Evolutionary conservation across 1,140 invertebrate genomes (phyloP).

Genomic region (Drosophila fuyamai): DNA sequence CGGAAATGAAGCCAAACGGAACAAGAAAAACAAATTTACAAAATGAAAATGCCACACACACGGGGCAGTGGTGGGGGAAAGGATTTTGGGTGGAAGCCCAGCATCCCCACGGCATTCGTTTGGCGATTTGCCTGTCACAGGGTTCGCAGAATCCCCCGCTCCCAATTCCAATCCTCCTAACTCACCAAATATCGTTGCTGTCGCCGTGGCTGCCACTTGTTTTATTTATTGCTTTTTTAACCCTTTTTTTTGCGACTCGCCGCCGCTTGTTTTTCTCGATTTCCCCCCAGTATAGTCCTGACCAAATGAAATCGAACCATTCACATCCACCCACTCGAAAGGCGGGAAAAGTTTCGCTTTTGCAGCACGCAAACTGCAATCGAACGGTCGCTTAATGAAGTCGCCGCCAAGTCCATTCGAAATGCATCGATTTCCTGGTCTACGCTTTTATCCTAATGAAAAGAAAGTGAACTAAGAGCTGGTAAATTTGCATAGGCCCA

Average conservation of each 20-base stretch:
- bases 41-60: slow-evolving; percentile 76
- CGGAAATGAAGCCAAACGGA: slow-evolving; percentile 82
- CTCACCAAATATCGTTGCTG: slow-evolving; percentile 72
- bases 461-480: slow-evolving; percentile 26
- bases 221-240: slow-evolving; percentile 84
- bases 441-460: slow-evolving; percentile 59
- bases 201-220: slow-evolving; percentile 77
- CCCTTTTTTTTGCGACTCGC: slow-evolving; percentile 74
- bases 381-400: slow-evolving; percentile 67
- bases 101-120: slow-evolving; percentile 76
- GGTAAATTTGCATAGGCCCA: slow-evolving; percentile 42
- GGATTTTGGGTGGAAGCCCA: not conserved
- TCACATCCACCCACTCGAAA: slow-evolving; percentile 2
- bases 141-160: slow-evolving; percentile 9
- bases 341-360: slow-evolving; percentile 62
- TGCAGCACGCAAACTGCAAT: slow-evolving; percentile 43
- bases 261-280: slow-evolving; percentile 33
- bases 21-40: slow-evolving; percentile 83
- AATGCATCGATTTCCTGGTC: slow-evolving; percentile 69
- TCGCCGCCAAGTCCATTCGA: slow-evolving; percentile 55
- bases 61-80: not conserved
- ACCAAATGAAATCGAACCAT: slow-evolving; percentile 44
- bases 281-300: not conserved
- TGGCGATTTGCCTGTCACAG: slow-evolving; percentile 81
- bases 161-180: slow-evolving; percentile 28